Evolutionary conservation across 2,888 invertebrate genomes (phyloP).

Genomic region (Bugula neritina): DNA sequence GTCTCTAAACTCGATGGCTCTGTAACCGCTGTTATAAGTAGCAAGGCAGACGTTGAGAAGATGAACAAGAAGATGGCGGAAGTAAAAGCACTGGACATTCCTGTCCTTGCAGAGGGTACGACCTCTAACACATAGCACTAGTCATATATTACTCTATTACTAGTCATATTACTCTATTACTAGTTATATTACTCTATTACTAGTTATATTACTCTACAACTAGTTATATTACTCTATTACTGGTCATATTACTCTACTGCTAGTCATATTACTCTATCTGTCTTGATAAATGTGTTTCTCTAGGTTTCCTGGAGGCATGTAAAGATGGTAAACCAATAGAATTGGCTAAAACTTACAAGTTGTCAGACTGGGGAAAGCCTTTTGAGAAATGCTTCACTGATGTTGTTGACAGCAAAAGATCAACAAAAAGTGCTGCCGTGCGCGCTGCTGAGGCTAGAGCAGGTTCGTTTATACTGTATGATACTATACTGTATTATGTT

Average conservation of each 20-base stretch:
- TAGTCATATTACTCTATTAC: background rate
- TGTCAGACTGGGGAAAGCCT: slow-evolving; percentile 5
- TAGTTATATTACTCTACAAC: background rate
- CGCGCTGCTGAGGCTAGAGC: slow-evolving; percentile 23
- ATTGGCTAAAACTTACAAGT: slow-evolving; percentile 26
- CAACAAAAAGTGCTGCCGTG: slow-evolving; percentile 14
- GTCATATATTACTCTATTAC: background rate
- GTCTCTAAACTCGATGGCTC: slow-evolving; percentile 62
- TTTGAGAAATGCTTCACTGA: background rate
- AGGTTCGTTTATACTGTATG: background rate
- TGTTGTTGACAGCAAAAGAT: slow-evolving; percentile 1
- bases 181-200: background rate
- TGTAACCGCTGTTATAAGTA: slow-evolving; percentile 71
- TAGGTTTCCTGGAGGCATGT: slow-evolving; percentile 20
- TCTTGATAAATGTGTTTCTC: background rate
- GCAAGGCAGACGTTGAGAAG: slow-evolving; percentile 64
- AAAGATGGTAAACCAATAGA: slow-evolving; percentile 26
- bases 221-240: too few relatives aligned
- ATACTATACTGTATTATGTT: background rate
- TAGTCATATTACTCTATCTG: background rate
- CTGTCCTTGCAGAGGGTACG: slow-evolving; percentile 68
- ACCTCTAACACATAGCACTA: background rate
- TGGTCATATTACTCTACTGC: background rate
- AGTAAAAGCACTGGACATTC: slow-evolving; percentile 66
- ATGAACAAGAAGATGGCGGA: slow-evolving; percentile 63